These are phyloP conservation scores for Strigamia crassipes DNA, from an alignment of 2,888 invertebrate genomes.

Conservation along the genomic window DNA sequence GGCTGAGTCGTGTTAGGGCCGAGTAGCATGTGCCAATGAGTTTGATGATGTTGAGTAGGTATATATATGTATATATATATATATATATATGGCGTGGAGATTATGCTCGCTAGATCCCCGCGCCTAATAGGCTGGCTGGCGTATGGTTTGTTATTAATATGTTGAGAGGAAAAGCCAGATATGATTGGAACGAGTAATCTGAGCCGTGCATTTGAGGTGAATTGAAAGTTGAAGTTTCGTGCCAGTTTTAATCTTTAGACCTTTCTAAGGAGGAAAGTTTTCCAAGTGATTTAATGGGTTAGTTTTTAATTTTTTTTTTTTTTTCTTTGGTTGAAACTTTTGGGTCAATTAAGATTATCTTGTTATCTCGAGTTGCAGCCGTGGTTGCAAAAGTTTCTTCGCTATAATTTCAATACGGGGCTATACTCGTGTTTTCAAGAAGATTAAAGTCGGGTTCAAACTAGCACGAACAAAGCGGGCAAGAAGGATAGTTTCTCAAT, in stretches of 20 bases:
- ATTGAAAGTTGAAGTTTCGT: not conserved
- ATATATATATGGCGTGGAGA: not conserved
- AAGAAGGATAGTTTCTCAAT: too few species aligned
- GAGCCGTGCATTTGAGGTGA: conserved; percentile 15
- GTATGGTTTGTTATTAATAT: conserved; percentile 26
- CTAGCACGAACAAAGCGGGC: too few species aligned
- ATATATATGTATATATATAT: too few species aligned
- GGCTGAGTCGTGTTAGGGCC: not conserved
- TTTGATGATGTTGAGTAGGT: conserved; percentile 8
- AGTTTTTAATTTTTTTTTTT: too few species aligned
- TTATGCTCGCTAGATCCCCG: conserved; percentile 8
- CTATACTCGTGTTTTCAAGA: too few species aligned
- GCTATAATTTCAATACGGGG: too few species aligned
- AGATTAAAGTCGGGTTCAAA: too few species aligned
- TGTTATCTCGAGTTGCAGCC: too few species aligned
- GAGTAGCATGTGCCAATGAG: not conserved
- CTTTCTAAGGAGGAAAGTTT: not conserved
- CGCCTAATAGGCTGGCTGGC: not conserved
- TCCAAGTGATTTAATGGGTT: not conserved
- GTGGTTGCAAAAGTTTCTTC: too few species aligned
- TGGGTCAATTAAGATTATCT: too few species aligned
- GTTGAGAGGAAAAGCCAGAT: not conserved
- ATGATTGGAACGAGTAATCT: conserved; percentile 25
- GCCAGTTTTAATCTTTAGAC: conserved; percentile 14
- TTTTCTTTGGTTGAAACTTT: too few species aligned